Percentiles rank a stretch among this genome's conserved stretches.
Conservation (phyloP, 2,797 vertebrate species). For the Chaenodraco wilsoni region DNA sequence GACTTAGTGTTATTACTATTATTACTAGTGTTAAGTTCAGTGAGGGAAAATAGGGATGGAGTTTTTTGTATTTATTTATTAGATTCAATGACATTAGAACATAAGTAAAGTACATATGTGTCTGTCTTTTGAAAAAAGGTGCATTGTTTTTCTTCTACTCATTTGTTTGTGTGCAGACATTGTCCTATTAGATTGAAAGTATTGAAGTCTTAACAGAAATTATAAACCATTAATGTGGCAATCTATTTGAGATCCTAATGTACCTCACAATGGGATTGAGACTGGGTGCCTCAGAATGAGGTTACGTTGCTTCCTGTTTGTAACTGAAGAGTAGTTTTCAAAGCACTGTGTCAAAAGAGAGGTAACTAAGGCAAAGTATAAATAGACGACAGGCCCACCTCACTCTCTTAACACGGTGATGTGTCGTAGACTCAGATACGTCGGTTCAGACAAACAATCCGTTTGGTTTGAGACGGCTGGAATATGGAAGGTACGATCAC, state of each 20-base stretch:
- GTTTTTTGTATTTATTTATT: too few species aligned
- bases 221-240: background rate
- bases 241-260: background rate
- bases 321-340: slow-evolving; percentile 79
- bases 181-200: background rate
- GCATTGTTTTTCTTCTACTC: background rate
- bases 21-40: background rate
- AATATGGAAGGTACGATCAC: slow-evolving; percentile 55
- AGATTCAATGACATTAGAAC: too few species aligned
- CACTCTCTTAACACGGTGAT: slow-evolving; percentile 46
- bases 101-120: too few species aligned
- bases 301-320: slow-evolving; percentile 85
- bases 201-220: background rate
- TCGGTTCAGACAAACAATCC: slow-evolving; percentile 14
- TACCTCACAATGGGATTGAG: slow-evolving; percentile 6
- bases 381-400: slow-evolving; percentile 73
- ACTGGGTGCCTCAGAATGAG: slow-evolving; percentile 69
- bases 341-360: slow-evolving; percentile 35
- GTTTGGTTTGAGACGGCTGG: slow-evolving; percentile 31
- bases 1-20: background rate
- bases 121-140: too few species aligned
- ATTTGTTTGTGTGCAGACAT: background rate
- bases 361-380: slow-evolving; percentile 68
- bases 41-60: background rate
- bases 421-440: slow-evolving; percentile 38